A percentile compares a stretch with the other conserved stretches of the same genome.
Conservation (phyloP, 2,113 vertebrate genomes). For the Stegastes partitus region DNA sequence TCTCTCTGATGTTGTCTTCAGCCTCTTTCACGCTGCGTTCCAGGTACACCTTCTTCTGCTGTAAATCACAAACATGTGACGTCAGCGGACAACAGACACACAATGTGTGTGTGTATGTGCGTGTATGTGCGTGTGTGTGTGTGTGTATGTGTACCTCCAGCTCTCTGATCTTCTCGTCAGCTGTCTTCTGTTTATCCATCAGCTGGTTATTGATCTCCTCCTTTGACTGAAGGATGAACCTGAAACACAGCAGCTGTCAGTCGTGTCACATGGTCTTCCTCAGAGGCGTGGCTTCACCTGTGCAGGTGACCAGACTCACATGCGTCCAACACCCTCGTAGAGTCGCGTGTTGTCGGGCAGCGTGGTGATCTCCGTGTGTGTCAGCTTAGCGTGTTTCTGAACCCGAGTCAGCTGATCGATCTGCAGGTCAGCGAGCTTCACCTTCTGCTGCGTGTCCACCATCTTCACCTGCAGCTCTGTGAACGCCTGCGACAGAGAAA, state of each 20-base stretch:
- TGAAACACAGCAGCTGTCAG: slow-evolving; percentile 66
- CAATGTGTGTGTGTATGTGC: too few species aligned
- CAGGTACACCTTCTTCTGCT: slow-evolving; percentile 96
- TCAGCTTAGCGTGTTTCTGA: slow-evolving; percentile 94
- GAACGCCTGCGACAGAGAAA: slow-evolving; percentile 89
- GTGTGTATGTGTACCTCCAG: slow-evolving; percentile 88
- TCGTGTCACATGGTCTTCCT: not conserved
- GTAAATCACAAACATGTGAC: slow-evolving; percentile 60
- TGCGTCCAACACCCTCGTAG: slow-evolving; percentile 96
- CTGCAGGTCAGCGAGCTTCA: slow-evolving; percentile 94
- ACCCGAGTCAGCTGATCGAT: slow-evolving; percentile 94
- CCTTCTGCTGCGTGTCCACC: slow-evolving; percentile 97
- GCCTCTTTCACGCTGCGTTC: slow-evolving; percentile 96
- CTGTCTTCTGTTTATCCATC: slow-evolving; percentile 93
- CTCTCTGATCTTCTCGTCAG: slow-evolving; percentile 97
- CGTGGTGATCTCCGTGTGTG: slow-evolving; percentile 89
- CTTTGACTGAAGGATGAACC: slow-evolving; percentile 97
- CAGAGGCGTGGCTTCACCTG: not conserved
- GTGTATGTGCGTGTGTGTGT: not conserved
- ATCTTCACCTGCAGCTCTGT: slow-evolving; percentile 96
- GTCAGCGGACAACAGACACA: not conserved
- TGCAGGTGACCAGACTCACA: slow-evolving; percentile 86
- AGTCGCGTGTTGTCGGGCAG: slow-evolving; percentile 91
- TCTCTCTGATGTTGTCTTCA: slow-evolving; percentile 97
- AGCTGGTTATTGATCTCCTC: slow-evolving; percentile 93